Percentiles rank a stretch among this genome's conserved stretches.
These are phyloP conservation scores for Alectura lathami DNA, from an alignment of 2,113 vertebrate species.

Conservation along the genomic window DNA sequence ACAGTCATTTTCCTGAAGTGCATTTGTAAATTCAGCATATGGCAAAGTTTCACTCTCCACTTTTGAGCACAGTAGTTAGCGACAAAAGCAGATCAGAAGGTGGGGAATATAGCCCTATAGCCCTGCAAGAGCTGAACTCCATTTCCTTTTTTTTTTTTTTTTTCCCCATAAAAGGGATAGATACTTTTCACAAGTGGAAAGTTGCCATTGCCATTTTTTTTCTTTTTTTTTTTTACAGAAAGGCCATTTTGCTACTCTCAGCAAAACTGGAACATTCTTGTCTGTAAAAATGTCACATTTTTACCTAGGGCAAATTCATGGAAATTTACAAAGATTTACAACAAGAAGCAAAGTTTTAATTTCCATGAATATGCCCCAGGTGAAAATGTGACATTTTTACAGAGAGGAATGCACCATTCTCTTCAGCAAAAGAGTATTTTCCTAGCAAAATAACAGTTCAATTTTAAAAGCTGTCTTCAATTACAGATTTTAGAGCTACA, in stretches of 20 bases:
- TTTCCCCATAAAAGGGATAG: not conserved
- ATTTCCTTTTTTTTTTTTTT: not conserved
- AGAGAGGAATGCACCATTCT: slow-evolving; percentile 35
- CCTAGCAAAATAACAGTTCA: not conserved
- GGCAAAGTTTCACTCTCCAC: not conserved
- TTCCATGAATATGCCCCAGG: slow-evolving; percentile 54
- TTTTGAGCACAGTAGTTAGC: not conserved
- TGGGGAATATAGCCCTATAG: not conserved
- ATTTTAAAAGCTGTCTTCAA: slow-evolving; percentile 18
- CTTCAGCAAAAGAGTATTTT: not conserved
- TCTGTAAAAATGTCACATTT: slow-evolving; percentile 61
- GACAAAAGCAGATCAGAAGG: not conserved
- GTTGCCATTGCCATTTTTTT: not conserved
- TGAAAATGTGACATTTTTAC: slow-evolving; percentile 56
- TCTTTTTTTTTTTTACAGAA: not conserved
- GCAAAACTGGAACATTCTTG: slow-evolving; percentile 52
- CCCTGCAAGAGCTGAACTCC: not conserved
- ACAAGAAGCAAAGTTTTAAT: slow-evolving; percentile 58
- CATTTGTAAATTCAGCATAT: not conserved
- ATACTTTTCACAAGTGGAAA: not conserved
- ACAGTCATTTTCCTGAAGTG: not conserved
- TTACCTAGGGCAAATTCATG: slow-evolving; percentile 48
- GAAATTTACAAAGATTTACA: slow-evolving; percentile 66
- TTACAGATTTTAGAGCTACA: not conserved
- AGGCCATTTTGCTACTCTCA: slow-evolving; percentile 39